Evolutionary conservation across 2,888 invertebrate species (phyloP).

Genomic region (Caenorhabditis japonica): DNA sequence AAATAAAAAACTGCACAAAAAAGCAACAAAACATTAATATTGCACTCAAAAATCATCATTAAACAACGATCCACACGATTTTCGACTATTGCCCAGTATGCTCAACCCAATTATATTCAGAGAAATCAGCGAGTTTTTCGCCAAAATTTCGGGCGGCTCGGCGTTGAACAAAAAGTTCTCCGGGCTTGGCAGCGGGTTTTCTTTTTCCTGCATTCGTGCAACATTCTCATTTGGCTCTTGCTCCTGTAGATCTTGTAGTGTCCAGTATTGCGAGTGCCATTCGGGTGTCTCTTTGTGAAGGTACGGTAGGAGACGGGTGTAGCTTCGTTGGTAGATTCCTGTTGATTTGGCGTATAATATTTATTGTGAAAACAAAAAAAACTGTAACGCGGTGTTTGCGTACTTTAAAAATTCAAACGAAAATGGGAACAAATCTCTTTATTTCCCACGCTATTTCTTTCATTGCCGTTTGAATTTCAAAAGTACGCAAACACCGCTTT

Average conservation of each 20-base stretch:
- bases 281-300: constrained; percentile 73
- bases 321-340: constrained; percentile 75
- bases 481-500: too few relatives aligned
- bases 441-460: too few relatives aligned
- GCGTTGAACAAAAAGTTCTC: constrained; percentile 47
- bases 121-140: constrained; percentile 50
- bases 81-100: constrained; percentile 44
- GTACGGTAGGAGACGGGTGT: constrained; percentile 70
- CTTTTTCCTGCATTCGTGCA: too few relatives aligned
- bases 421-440: too few relatives aligned
- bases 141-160: constrained; percentile 23
- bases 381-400: too few relatives aligned
- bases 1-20: constrained; percentile 15
- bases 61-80: constrained; percentile 36
- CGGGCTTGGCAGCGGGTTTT: too few relatives aligned
- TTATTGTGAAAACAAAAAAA: too few relatives aligned
- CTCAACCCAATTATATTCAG: constrained; percentile 57
- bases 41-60: too few relatives aligned
- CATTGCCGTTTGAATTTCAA: too few relatives aligned
- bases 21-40: constrained; percentile 1
- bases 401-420: too few relatives aligned
- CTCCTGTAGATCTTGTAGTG: constrained; percentile 59
- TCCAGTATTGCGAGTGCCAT: constrained; percentile 74
- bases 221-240: neutral
- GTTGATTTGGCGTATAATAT: too few relatives aligned